Base-by-base conservation (phyloP, 2,888 invertebrate genomes). In the Auanema freiburgensis region DNA sequence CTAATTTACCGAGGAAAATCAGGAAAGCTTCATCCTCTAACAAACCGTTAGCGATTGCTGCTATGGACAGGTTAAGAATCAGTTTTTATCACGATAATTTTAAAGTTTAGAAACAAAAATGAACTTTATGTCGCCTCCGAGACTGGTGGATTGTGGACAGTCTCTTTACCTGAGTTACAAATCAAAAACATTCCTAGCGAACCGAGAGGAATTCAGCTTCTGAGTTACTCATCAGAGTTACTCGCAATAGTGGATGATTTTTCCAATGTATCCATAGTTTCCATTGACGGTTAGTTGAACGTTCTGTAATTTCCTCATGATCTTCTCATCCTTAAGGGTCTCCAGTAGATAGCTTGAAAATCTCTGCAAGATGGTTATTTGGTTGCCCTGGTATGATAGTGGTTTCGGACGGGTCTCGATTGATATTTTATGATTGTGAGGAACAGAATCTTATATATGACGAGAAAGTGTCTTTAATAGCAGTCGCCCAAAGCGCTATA, bases 61-160 rank as follows among this genome's bases (percentile, higher is more conserved):
- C 33, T 8, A 33, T 33, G 33, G 33, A 33, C 8, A 33, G 33
- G 33, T 33, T 33, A 5, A 8, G 3, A 33, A 5, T 33, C 8
- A 5, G 33, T 33, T 33, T 33, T 33, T 33, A 5, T 33, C 8
- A n/a, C n/a, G n/a, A n/a, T n/a, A n/a, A n/a, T n/a, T n/a, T n/a
- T n/a, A n/a, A 8, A 33, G 8, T 33, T 33, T 33, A 33, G 33
- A 33, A 33, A 33, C 8, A 33, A 33, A 8, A 33, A 33, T 33
- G 65, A 67, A 44, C 23, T 16, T 11, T 65, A 63, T 24, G 56
- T 65, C 42, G 63, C 64, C 0, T 65, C 63, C 10, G 67, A 67
- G 50, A 70, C 70, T 6, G 67, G 67, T 16, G 70, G 70, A 55
- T 33, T 67, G 14, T 70, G 65, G 41, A 16, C 58, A 0, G 1